phyloP scores from a whole-genome alignment of 2,797 vertebrate genomes.

The Poecile montanus region DNA sequence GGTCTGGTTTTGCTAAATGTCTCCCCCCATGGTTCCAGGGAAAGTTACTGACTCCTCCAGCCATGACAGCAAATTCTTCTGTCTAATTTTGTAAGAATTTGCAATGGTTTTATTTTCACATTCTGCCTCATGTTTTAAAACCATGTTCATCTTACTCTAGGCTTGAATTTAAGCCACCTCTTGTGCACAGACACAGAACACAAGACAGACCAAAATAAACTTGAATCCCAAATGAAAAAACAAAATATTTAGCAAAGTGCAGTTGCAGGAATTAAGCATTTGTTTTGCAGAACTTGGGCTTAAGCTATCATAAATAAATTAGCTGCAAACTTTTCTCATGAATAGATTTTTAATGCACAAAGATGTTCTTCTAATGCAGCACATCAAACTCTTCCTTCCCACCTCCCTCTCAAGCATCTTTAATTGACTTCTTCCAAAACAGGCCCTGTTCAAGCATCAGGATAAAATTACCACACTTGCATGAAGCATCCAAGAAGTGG shows the following conservation, averaged over 20 bases:
- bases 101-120: background rate
- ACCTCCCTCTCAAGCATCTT: background rate
- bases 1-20: rapidly evolving
- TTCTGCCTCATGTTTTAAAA: background rate
- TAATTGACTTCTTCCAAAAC: background rate
- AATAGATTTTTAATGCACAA: background rate
- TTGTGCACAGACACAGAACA: background rate
- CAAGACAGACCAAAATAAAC: background rate
- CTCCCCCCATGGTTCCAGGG: background rate
- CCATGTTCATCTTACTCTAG: background rate
- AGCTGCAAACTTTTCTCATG: background rate
- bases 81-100: background rate
- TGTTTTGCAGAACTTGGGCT: background rate
- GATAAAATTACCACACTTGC: background rate
- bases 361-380: background rate
- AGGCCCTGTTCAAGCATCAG: background rate
- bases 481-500: background rate
- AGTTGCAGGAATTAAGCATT: background rate
- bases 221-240: background rate
- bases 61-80: background rate
- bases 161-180: background rate
- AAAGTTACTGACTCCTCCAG: background rate
- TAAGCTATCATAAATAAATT: background rate
- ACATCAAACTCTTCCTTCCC: background rate
- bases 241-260: background rate